A percentile compares a stretch with the other conserved stretches of the same genome.
phyloP scores from a whole-genome alignment of 1,140 invertebrate genomes.

The Elymnias hypermnestra region DNA sequence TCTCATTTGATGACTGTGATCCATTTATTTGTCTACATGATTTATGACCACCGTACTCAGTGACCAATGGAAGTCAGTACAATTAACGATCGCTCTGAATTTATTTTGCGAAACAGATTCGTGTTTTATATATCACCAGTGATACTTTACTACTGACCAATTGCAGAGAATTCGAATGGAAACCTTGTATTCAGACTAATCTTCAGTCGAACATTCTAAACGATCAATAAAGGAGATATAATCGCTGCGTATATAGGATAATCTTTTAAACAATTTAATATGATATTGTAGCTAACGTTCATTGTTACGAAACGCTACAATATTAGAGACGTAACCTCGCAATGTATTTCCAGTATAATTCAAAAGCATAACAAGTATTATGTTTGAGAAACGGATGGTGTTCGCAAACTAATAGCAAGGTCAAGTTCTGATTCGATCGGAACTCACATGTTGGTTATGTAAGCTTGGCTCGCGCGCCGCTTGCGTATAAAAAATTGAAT shows the following conservation, averaged over 20 bases:
- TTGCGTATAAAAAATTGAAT: background rate
- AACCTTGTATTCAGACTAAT: conserved; percentile 8
- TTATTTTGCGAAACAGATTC: conserved; percentile 13
- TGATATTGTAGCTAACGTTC: conserved; percentile 1
- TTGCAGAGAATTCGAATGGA: conserved; percentile 7
- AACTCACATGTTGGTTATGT: conserved; percentile 39
- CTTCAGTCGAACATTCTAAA: conserved; percentile 8
- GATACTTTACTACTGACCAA: conserved; percentile 7
- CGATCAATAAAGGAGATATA: background rate
- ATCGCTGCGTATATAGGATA: background rate
- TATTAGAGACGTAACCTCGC: conserved; percentile 11
- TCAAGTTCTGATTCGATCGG: conserved; percentile 49
- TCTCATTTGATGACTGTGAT: conserved; percentile 13
- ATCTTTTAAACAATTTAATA: conserved; percentile 1
- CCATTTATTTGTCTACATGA: conserved; percentile 12
- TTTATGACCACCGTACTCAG: conserved; percentile 2
- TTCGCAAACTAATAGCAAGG: conserved; percentile 40
- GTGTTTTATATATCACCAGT: conserved; percentile 4
- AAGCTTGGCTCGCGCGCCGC: conserved; percentile 22
- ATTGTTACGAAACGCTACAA: conserved; percentile 1
- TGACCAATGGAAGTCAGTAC: conserved; percentile 5
- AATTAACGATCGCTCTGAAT: conserved; percentile 13
- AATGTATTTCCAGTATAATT: conserved; percentile 11
- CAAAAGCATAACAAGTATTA: conserved; percentile 13
- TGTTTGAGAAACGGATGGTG: conserved; percentile 25